Percentiles rank a stretch among this genome's conserved stretches.
These are phyloP conservation scores for Drosophila hamatofila DNA, from an alignment of 2,888 invertebrate species.

Conservation along the genomic window DNA sequence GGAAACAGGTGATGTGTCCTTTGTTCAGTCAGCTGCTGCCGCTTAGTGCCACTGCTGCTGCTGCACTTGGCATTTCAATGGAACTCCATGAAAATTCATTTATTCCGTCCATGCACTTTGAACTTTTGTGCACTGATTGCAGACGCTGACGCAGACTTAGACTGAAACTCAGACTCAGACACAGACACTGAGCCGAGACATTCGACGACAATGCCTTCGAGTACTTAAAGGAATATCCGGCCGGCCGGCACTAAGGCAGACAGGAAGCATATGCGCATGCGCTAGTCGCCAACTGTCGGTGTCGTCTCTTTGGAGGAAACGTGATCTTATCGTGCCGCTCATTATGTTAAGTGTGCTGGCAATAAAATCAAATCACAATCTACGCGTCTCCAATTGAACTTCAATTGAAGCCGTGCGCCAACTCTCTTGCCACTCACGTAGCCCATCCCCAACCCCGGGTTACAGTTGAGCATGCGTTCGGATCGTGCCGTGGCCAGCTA, in stretches of 20 bases:
- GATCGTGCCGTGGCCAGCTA: constrained; percentile 54
- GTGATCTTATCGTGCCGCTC: constrained; percentile 76
- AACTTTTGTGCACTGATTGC: constrained; percentile 70
- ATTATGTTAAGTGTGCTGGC: constrained; percentile 80
- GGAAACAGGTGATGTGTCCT: constrained; percentile 78
- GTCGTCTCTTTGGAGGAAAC: constrained; percentile 60
- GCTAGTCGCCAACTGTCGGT: constrained; percentile 64
- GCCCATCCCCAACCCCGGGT: not conserved
- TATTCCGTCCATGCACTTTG: constrained; percentile 69
- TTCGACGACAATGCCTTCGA: constrained; percentile 44
- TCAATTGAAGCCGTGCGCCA: constrained; percentile 75
- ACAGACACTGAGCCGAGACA: constrained; percentile 14
- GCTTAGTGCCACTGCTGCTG: constrained; percentile 15
- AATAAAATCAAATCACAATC: constrained; percentile 77
- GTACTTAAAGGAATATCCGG: constrained; percentile 77
- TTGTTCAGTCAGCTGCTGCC: constrained; percentile 49
- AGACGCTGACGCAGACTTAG: constrained; percentile 27
- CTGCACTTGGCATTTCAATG: constrained; percentile 55
- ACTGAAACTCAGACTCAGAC: constrained; percentile 4
- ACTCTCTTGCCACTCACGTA: constrained; percentile 57
- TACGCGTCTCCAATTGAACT: constrained; percentile 66
- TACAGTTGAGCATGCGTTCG: constrained; percentile 32
- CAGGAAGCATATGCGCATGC: constrained; percentile 76
- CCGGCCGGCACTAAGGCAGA: constrained; percentile 39
- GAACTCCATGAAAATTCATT: constrained; percentile 47